Percentiles rank a stretch among this genome's conserved stretches.
Conservation (phyloP, 2,797 vertebrate species). For the Mormyrus hasselquistii region DNA sequence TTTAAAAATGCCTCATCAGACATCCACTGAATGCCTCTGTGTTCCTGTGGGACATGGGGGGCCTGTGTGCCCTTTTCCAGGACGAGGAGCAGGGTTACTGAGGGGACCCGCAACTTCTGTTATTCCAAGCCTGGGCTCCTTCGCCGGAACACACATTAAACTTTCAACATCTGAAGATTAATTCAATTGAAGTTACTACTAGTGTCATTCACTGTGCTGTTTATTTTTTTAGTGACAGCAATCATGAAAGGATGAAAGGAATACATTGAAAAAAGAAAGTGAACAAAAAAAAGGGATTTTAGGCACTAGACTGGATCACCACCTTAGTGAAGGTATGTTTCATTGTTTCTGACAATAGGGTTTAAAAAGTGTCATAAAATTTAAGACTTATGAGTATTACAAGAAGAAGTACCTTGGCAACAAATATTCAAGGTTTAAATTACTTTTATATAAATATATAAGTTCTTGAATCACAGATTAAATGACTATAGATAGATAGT, state of each 20-base stretch:
- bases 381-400: background rate
- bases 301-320: background rate
- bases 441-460: background rate
- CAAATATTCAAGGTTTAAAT: background rate
- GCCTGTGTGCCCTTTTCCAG: slow-evolving; percentile 47
- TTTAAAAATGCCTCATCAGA: slow-evolving; percentile 69
- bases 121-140: slow-evolving; percentile 13
- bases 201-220: slow-evolving; percentile 3
- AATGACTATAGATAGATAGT: background rate
- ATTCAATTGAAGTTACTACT: background rate
- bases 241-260: background rate
- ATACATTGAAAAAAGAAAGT: background rate
- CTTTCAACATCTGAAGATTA: background rate
- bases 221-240: slow-evolving; percentile 15
- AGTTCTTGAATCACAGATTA: background rate
- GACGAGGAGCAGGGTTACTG: slow-evolving; percentile 39
- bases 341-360: background rate
- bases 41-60: slow-evolving; percentile 63
- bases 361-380: background rate
- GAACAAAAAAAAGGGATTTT: background rate
- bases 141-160: background rate
- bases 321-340: background rate
- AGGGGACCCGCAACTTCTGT: slow-evolving; percentile 15
- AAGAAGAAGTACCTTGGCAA: background rate
- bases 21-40: slow-evolving; percentile 65